Percentiles rank a stretch among this genome's conserved stretches.
Conservation (phyloP, 2,888 invertebrate genomes). For the Lycia hirtaria region DNA sequence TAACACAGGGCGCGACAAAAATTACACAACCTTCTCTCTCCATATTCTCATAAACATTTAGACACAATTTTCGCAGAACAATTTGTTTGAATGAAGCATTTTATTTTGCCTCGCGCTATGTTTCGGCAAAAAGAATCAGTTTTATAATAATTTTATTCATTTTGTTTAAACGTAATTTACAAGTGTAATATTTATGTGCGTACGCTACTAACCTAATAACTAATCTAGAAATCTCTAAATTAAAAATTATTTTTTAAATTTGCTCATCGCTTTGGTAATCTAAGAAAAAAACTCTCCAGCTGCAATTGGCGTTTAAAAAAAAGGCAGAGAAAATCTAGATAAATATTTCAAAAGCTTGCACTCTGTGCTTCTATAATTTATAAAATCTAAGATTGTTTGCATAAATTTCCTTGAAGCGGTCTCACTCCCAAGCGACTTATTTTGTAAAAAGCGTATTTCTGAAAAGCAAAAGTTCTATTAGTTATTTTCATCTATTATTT, state of each 20-base stretch:
- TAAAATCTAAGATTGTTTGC: constrained; percentile 22
- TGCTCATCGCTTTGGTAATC: constrained; percentile 11
- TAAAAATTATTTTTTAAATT: constrained; percentile 6
- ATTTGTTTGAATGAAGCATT: constrained; percentile 14
- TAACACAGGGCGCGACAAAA: constrained; percentile 34
- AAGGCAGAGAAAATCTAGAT: constrained; percentile 29
- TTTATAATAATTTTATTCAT: constrained; percentile 4
- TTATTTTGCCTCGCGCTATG: constrained; percentile 27
- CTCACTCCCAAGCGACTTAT: constrained; percentile 46
- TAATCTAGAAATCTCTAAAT: constrained; percentile 26
- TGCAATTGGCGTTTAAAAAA: constrained; percentile 44
- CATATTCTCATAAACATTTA: constrained; percentile 17
- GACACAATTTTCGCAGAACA: constrained; percentile 1
- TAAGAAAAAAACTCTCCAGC: constrained; percentile 43
- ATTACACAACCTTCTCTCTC: constrained; percentile 27
- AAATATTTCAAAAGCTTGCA: constrained; percentile 33
- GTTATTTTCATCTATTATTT: constrained; percentile 63
- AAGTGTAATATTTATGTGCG: constrained; percentile 24
- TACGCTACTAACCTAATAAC: constrained; percentile 16
- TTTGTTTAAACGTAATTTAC: constrained; percentile 7
- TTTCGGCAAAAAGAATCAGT: constrained; percentile 16
- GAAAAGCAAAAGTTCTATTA: constrained; percentile 50
- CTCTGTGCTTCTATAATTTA: constrained; percentile 31
- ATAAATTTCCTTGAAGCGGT: constrained; percentile 26
- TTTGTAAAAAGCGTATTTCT: constrained; percentile 37